A percentile compares a stretch with the other conserved stretches of the same genome.
Evolutionary conservation across 2,113 vertebrate species (phyloP).

Genomic region (Nicator chloris): DNA sequence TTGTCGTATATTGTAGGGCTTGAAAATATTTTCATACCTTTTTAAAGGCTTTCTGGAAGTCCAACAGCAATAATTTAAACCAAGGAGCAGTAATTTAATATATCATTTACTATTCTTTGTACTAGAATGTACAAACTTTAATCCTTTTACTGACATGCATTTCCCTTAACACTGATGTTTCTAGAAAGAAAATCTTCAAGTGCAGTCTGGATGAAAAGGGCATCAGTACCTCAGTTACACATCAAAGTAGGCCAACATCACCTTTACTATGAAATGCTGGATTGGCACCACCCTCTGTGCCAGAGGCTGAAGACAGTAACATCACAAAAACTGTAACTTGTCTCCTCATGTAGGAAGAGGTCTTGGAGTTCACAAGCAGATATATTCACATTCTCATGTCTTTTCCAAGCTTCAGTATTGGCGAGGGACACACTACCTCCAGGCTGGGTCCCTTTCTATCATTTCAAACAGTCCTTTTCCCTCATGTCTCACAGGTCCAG

Average conservation of each 20-base stretch:
- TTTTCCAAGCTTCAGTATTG: background rate
- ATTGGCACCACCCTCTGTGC: background rate
- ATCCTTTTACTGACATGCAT: background rate
- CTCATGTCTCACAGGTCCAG: background rate
- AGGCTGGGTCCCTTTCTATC: background rate
- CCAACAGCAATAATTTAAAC: background rate
- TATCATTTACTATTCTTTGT: background rate
- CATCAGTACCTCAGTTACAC: background rate
- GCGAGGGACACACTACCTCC: background rate
- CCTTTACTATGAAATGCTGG: accelerated
- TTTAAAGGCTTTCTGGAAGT: background rate
- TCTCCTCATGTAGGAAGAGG: background rate
- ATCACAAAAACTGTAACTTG: background rate
- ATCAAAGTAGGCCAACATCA: background rate
- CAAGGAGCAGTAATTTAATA: background rate
- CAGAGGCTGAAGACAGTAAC: background rate
- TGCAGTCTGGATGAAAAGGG: background rate
- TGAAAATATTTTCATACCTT: background rate
- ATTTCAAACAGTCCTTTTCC: background rate
- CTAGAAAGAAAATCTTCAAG: background rate
- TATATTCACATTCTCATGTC: background rate
- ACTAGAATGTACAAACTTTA: background rate
- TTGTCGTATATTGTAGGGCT: background rate
- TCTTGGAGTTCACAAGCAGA: background rate
- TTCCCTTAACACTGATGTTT: background rate